Evolutionary conservation across 2,113 vertebrate species (phyloP).

Genomic region (Platysternon megacephalum): DNA sequence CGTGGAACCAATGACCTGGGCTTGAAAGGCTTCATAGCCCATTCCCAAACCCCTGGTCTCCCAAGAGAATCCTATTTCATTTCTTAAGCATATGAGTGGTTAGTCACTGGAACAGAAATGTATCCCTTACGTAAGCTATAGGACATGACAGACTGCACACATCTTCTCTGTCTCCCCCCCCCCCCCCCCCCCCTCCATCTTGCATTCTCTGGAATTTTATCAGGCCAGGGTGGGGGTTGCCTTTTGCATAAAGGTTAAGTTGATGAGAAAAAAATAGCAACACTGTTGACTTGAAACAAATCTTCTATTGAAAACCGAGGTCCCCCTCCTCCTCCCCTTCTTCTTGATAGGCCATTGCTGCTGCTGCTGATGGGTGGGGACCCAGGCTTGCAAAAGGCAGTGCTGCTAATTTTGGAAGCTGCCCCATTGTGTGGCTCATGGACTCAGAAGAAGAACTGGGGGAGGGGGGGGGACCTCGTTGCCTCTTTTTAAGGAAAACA

Average conservation of each 20-base stretch:
- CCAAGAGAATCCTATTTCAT: not conserved
- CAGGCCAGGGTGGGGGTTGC: conserved; percentile 34
- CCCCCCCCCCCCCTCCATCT: conserved; percentile 12
- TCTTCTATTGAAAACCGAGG: conserved; percentile 54
- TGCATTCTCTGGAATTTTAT: conserved; percentile 53
- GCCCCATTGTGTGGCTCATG: conserved; percentile 78
- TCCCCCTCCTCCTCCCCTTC: conserved; percentile 4
- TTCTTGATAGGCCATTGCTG: not conserved
- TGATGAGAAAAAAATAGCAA: conserved; percentile 62
- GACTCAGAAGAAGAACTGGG: conserved; percentile 58
- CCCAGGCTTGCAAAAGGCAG: conserved; percentile 70
- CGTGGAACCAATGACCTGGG: not conserved
- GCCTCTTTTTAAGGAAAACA: conserved; percentile 78
- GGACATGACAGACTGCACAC: conserved; percentile 7
- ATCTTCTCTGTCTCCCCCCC: conserved; percentile 15
- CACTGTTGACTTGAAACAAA: conserved; percentile 66
- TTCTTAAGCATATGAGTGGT: not conserved
- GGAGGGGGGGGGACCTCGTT: conserved; percentile 58
- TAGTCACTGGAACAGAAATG: not conserved
- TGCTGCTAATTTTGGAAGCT: conserved; percentile 82
- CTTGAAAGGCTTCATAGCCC: not conserved
- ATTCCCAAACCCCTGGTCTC: not conserved
- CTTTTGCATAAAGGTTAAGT: conserved; percentile 57
- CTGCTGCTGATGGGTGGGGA: not conserved
- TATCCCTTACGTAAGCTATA: not conserved